Evolutionary conservation across 2,888 invertebrate genomes (phyloP).

Genomic region (Zygaena filipendulae): DNA sequence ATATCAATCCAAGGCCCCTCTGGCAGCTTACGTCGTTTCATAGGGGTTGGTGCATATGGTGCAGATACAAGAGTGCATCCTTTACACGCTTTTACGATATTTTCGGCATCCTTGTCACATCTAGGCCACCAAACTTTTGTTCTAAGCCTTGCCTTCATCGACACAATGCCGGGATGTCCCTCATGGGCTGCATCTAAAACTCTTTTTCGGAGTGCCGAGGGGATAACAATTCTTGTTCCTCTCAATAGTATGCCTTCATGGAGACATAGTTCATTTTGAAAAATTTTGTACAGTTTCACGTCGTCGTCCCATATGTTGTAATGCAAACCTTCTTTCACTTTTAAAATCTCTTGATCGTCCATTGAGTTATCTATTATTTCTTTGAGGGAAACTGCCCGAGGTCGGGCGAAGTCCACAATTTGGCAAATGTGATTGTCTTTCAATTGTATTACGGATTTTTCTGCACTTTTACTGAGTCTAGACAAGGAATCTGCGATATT

Average conservation of each 20-base stretch:
- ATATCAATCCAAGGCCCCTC: constrained; percentile 13
- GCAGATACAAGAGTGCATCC: constrained; percentile 14
- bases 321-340: too few species aligned
- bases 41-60: constrained; percentile 13
- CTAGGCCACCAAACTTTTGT: constrained; percentile 19
- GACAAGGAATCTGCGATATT: constrained; percentile 24
- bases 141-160: too few species aligned
- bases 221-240: constrained; percentile 15
- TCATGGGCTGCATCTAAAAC: constrained; percentile 19
- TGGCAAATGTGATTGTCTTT: constrained; percentile 7
- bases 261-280: constrained; percentile 2
- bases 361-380: too few species aligned
- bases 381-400: constrained; percentile 13
- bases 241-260: constrained; percentile 4
- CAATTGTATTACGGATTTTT: too few species aligned
- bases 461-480: constrained; percentile 14
- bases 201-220: constrained; percentile 6
- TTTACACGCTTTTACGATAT: constrained; percentile 16
- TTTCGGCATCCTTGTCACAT: constrained; percentile 15
- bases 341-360: too few species aligned
- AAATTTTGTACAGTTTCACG: too few species aligned
- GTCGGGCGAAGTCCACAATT: constrained; percentile 12
- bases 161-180: constrained; percentile 18
- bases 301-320: too few species aligned
- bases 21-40: constrained; percentile 14